Base-by-base conservation (phyloP, 2,797 vertebrate species). In the Urocyon cinereoargenteus region DNA sequence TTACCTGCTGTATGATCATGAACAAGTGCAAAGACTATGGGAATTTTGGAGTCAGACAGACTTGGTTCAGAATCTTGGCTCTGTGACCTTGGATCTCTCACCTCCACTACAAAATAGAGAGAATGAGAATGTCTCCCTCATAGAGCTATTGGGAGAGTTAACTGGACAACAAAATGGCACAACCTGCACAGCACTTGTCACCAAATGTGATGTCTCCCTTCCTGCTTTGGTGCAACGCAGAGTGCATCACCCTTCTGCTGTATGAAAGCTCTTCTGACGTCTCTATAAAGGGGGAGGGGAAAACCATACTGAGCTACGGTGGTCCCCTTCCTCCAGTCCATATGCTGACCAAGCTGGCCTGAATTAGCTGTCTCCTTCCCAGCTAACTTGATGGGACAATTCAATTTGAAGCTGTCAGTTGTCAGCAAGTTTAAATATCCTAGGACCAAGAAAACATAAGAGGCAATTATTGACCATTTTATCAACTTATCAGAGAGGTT, bases 371-470 rank as follows among this genome's bases (percentile, higher is more conserved):
- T 62, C 55, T 77, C 53, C 59, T 95, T 90, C 83, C 66, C 36
- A 90, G 51, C n/a, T 81, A 28, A 10, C 36, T 62, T 94, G 79
- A 85, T 87, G 31, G 55, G 89, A 73, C 16, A 66, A 90, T 96
- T 90, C 53, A 61, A 62, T 77, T 96, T 95, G 64, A 91, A 92
- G 64, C 96, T 49, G 12, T 90, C 93, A 95, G n/a, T 92, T 66
- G 21, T 88, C 90, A 97, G 88, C 85, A 90, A 28, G 86, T 97
- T 97, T 97, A 95, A 96, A 86, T 89, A 66, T 13, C 64, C 13
- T 0, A 10, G 73, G 75, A 83, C 36, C 62, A 82, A 79, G 85
- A 91, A 64, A 85, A 91, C 24, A 92, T 78, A 73, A 91, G 86
- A 84, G 31, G 79, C 40, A 72, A 61, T 40, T 96, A 28, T 68